Base-by-base conservation (phyloP, 2,797 vertebrate species). In the Eulemur albifrons region DNA sequence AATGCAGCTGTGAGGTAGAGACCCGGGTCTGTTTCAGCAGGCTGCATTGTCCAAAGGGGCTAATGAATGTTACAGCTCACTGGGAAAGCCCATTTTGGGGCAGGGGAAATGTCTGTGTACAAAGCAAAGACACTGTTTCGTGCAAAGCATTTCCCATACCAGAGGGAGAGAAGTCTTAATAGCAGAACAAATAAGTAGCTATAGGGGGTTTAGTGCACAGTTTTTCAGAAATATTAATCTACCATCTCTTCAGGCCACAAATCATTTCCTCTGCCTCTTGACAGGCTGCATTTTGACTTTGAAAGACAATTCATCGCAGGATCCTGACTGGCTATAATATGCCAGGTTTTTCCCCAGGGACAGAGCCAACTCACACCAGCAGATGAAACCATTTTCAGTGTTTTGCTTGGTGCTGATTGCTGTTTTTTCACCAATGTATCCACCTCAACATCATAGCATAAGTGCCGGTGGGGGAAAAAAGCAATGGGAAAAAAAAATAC, bases 151-250 rank as follows among this genome's bases (percentile, higher is more conserved):
- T 97, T 92, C 18, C 0, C 89, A 87, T 48, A 81, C 76, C 27
- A 73, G 15, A 43, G 32, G 90, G 40, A 94, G 73, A 25, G 20
- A 82, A 69, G 35, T 88, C 95, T 93, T 84, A 90, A 93, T 3
- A 97, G 89, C 27, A 90, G 88, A 94, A 93, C 88, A 85, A 97
- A 79, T 17, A 97, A 93, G 54, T 69, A 88, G 43, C 59, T 92
- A 38, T 4, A 87, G 89, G 93, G 67, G 72, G 57, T 13, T 85
- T 82, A 88, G 61, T 30, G 69, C 9, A 52, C 5, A 23, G 1
- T 50, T 85, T 43, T 14, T 93, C 88, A 97, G 76, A 98, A 98
- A 97, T 93, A 97, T 96, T 93, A 98, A 96, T 97, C 96, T 96
- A 54, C 89, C 70, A 67, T 79, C 80, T 95, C 96, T 96, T 85